Evolutionary conservation across 2,113 vertebrate genomes (phyloP), one percentile per base, ranked within the genome.

Genomic region (Tursiops truncatus): DNA sequence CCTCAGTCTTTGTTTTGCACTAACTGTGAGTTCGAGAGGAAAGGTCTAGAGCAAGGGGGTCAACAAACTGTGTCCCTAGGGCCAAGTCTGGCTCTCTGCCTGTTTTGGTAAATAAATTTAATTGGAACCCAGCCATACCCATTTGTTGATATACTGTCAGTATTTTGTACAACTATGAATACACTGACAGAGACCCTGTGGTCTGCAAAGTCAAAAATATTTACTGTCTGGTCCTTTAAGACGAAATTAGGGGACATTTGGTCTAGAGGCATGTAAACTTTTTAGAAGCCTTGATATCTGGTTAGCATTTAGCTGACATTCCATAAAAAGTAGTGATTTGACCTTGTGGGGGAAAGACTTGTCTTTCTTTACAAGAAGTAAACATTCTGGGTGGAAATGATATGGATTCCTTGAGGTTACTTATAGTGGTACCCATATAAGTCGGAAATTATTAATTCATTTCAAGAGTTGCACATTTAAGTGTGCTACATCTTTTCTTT

Each of bases 201-300:
- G 17, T 38, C n/a, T 67, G 28, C 26, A 91, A 83, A 88, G 53
- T 8, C 11, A 11, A 47, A 70, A 89, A 33, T 67, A 60, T 86
- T 91, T 79, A n/a, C 44, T 73, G 6, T 94, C 31, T 81, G 41
- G 26, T 18, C 38, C 53, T 96, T 95, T 89, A 86, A 89, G 41
- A 76, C 20, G 62, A 82, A 90, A 53, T 41, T 41, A 14, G 79
- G 44, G 44, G 28, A 12, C 8, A 41, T 65, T 38, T 76, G 44
- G 7, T 85, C 33, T 71, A 62, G n/a, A 92, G 12, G 25, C 20
- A 50, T 36, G 2, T 53, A 31, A 80, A 23, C 25, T 53, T 68
- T 58, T 68, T 85, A 89, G 71, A 91, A 93, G 62, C 20, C 9
- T 79, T 96, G 31, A 10, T 89, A 83, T 68, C 71, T 92, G 67